Conservation (phyloP, 2,113 vertebrate species). For the Clupea harengus region DNA sequence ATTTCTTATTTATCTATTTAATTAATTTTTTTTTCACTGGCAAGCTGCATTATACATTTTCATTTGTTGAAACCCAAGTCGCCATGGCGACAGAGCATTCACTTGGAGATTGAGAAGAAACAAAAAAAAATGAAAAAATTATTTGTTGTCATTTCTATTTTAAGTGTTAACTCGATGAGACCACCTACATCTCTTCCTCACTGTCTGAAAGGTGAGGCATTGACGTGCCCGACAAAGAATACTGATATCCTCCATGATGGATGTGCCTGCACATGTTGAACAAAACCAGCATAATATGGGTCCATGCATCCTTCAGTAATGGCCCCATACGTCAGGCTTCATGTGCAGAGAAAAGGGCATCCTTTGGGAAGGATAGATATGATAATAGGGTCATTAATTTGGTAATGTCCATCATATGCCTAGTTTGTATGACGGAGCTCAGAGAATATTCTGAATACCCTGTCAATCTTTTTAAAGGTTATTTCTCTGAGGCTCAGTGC, state of each 20-base stretch:
- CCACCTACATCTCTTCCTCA: constrained; percentile 2
- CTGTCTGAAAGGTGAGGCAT: background rate
- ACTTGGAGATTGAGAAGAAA: background rate
- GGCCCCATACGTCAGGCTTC: background rate
- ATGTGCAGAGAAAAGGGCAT: background rate
- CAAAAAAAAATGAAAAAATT: background rate
- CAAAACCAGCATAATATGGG: background rate
- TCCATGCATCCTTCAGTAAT: background rate
- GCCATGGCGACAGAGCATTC: constrained; percentile 53
- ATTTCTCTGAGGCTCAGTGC: background rate
- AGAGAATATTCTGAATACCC: background rate
- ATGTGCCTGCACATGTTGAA: background rate
- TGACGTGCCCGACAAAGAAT: background rate
- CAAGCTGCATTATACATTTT: background rate
- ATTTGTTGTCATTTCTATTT: constrained; percentile 28
- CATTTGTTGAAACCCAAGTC: background rate
- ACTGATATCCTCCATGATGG: background rate
- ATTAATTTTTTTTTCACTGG: background rate
- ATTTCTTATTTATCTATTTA: background rate
- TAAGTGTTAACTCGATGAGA: constrained; percentile 34
- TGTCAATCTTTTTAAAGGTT: constrained; percentile 14
- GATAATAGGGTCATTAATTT: background rate
- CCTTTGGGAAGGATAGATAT: background rate
- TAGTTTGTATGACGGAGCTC: background rate
- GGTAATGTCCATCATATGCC: background rate